phyloP scores from a whole-genome alignment of 1,140 invertebrate genomes.

The Anadara kagoshimensis region DNA sequence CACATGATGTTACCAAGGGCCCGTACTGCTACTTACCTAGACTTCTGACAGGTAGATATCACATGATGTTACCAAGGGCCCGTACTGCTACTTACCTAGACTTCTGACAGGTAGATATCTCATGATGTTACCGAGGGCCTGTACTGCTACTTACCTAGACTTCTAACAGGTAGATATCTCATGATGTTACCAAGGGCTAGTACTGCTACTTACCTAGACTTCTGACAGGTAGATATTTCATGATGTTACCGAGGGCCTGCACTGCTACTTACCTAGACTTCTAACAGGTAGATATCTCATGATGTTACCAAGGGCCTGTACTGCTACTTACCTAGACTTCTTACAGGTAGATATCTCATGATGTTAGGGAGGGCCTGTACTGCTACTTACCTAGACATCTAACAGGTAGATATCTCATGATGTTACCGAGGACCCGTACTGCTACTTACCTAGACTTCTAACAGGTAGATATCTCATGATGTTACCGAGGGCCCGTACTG shows the following conservation, averaged over 20 bases:
- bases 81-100: slow-evolving; percentile 79
- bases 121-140: slow-evolving; percentile 86
- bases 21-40: slow-evolving; percentile 79
- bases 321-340: slow-evolving; percentile 73
- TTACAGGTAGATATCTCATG: slow-evolving; percentile 79
- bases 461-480: slow-evolving; percentile 81
- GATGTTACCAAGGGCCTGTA: neutral
- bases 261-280: no score
- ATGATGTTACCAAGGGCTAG: slow-evolving; percentile 88
- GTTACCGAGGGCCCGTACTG: slow-evolving; percentile 86
- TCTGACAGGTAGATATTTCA: slow-evolving; percentile 79
- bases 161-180: slow-evolving; percentile 78
- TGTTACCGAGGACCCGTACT: slow-evolving; percentile 86
- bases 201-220: slow-evolving; percentile 78
- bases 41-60: slow-evolving; percentile 78
- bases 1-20: slow-evolving; percentile 87
- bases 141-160: slow-evolving; percentile 79
- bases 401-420: slow-evolving; percentile 80
- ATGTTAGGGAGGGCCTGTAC: slow-evolving; percentile 89
- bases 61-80: slow-evolving; percentile 86
- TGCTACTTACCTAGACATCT: slow-evolving; percentile 75
- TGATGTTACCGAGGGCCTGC: slow-evolving; percentile 85
- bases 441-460: slow-evolving; percentile 76
- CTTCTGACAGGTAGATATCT: slow-evolving; percentile 78
- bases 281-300: no score